phyloP scores from a whole-genome alignment of 2,797 vertebrate genomes.

The Sandelia bainsii region DNA sequence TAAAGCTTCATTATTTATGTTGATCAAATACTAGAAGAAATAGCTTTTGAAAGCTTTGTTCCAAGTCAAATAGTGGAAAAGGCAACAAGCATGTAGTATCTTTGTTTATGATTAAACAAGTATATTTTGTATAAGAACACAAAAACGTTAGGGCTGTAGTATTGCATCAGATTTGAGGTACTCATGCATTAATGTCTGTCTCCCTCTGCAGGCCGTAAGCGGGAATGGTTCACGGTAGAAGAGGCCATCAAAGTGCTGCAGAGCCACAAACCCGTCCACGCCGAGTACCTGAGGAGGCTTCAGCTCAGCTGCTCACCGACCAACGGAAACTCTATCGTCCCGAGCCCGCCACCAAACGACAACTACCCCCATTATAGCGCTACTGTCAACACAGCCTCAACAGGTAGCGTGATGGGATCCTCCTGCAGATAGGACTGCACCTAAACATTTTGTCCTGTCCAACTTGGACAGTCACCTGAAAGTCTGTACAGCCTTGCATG shows the following conservation, averaged over 20 bases:
- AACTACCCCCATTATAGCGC: constrained; percentile 91
- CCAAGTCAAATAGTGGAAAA: neutral
- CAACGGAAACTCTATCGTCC: constrained; percentile 93
- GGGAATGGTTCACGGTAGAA: constrained; percentile 99
- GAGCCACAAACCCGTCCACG: constrained; percentile 97
- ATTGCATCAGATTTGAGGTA: neutral
- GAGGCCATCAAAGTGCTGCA: constrained; percentile 98
- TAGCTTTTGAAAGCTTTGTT: neutral
- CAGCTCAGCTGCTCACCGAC: constrained; percentile 93
- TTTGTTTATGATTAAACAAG: neutral
- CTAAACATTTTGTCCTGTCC: constrained; percentile 18
- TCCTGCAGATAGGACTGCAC: constrained; percentile 85
- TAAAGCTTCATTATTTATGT: neutral
- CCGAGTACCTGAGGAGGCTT: constrained; percentile 95
- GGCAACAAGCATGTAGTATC: neutral
- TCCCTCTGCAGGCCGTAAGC: constrained; percentile 92
- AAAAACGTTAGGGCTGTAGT: neutral
- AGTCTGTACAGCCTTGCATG: constrained; percentile 81
- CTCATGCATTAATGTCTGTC: constrained; percentile 46
- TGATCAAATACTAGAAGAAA: neutral
- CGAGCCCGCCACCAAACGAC: constrained; percentile 86
- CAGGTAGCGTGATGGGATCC: constrained; percentile 89
- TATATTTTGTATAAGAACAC: neutral
- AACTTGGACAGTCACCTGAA: constrained; percentile 38
- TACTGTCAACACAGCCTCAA: constrained; percentile 87